Base-by-base conservation (phyloP, 2,113 vertebrate species). In the Epinephelus fuscoguttatus region DNA sequence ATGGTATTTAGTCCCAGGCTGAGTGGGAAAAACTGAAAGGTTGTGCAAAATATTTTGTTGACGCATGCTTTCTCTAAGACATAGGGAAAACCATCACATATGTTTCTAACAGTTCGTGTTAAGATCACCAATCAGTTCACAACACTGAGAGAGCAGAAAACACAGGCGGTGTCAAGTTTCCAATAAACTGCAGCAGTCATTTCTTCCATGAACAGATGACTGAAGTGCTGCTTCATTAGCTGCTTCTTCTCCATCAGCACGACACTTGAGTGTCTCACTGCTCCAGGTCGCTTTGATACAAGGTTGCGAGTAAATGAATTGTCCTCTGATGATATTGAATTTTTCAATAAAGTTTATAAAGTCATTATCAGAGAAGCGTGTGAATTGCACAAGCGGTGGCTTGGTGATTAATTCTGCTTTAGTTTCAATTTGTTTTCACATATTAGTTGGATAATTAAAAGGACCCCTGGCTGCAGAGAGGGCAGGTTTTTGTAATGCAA, bases 201-300 rank as follows among this genome's bases (percentile, higher is more conserved):
- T 27, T 55, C 12, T 30, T 72, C 52, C 8, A 47, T 17, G 2
- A 33, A 40, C 70, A 49, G 69, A 72, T 56, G 49, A 71, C 45
- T 60, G 19, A 61, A 66, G 19, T 53, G 8, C 30, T 45, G 49
- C 57, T 18, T 70, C 59, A 57, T 76, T 70, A 70, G 37, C 72
- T 56, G 63, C 59, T 49, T 55, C 27, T 23, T 67, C 33, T 42
- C 42, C 15, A 60, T 25, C 47, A 45, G 42, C 42, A 45, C 2
- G 42, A 75, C 64, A n/a, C 27, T 30, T 13, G 49, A 64, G 25
- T 40, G 47, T 23, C 71, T 75, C 55, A 27, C 15, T n/a, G 33
- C 45, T 52, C 52, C 30, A 50, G 3, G 18, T 37, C 21, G 52
- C 10, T 66, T 42, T 27, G 11, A 59, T 47, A 50, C 27, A 45